phyloP scores from a whole-genome alignment of 2,113 vertebrate genomes.

The Lampris incognitus region DNA sequence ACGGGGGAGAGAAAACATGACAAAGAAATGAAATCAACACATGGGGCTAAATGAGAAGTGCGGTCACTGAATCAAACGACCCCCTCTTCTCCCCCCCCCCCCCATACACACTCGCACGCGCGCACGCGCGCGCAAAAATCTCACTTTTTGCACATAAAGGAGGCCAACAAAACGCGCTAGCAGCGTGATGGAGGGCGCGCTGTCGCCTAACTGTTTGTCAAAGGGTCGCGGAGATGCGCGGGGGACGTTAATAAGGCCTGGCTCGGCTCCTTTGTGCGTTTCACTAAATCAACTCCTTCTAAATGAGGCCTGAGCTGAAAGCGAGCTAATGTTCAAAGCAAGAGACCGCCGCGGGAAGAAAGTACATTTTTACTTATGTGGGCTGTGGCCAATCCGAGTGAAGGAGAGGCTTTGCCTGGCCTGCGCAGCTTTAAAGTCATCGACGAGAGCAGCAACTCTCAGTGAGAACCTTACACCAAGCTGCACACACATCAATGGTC shows the following conservation, averaged over 20 bases:
- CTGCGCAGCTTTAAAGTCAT: slow-evolving; percentile 85
- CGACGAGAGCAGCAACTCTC: slow-evolving; percentile 71
- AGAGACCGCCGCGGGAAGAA: slow-evolving; percentile 82
- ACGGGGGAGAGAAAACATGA: slow-evolving; percentile 29
- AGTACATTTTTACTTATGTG: slow-evolving; percentile 76
- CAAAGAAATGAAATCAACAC: slow-evolving; percentile 60
- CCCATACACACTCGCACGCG: neutral
- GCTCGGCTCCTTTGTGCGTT: slow-evolving; percentile 85
- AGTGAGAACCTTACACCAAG: slow-evolving; percentile 66
- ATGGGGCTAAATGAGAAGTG: slow-evolving; percentile 29
- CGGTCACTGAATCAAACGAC: slow-evolving; percentile 79
- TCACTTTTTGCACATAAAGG: slow-evolving; percentile 48
- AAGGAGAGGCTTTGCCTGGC: slow-evolving; percentile 70
- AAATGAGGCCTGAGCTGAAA: slow-evolving; percentile 89
- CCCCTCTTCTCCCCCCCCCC: slow-evolving; percentile 32
- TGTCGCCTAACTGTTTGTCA: slow-evolving; percentile 20
- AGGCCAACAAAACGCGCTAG: too few relatives aligned
- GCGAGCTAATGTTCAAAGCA: slow-evolving; percentile 91
- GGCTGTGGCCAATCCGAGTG: slow-evolving; percentile 77
- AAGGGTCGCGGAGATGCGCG: slow-evolving; percentile 76
- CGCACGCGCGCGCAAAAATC: slow-evolving; percentile 29
- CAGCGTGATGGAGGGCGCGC: too few relatives aligned
- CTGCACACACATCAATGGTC: slow-evolving; percentile 81
- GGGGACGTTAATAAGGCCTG: slow-evolving; percentile 81
- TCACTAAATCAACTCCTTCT: slow-evolving; percentile 85